phyloP scores from a whole-genome alignment of 2,113 vertebrate genomes.

The Tautogolabrus adspersus region DNA sequence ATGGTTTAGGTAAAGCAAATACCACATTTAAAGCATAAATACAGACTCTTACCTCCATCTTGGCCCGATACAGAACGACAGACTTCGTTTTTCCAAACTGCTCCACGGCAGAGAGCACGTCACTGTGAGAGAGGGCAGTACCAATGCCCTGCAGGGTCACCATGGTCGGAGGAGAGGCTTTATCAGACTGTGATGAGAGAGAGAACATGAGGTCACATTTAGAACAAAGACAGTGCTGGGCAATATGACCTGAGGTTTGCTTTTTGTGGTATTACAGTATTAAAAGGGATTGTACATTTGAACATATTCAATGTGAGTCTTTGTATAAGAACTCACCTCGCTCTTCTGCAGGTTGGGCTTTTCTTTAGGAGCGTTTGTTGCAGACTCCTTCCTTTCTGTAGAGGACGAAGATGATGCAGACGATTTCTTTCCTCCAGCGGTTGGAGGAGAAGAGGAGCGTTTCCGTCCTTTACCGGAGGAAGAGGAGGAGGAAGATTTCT shows the following conservation, averaged over 20 bases:
- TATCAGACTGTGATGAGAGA: neutral
- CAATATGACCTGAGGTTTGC: too few relatives aligned
- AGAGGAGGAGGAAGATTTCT: constrained; percentile 14
- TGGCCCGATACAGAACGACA: constrained; percentile 38
- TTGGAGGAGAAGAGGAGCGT: neutral
- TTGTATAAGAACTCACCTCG: neutral
- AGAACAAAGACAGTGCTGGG: too few relatives aligned
- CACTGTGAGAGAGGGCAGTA: neutral
- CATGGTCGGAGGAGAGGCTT: constrained; percentile 1
- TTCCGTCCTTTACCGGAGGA: constrained; percentile 36
- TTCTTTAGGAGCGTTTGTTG: neutral
- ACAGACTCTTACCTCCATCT: constrained; percentile 24
- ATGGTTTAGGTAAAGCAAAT: too few relatives aligned
- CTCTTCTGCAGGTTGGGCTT: neutral
- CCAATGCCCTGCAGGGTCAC: constrained; percentile 41
- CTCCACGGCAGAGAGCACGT: constrained; percentile 16
- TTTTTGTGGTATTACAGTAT: too few relatives aligned
- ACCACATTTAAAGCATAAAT: too few relatives aligned
- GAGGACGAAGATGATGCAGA: constrained; percentile 3
- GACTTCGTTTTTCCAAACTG: constrained; percentile 59
- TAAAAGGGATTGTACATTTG: too few relatives aligned
- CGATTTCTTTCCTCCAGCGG: neutral
- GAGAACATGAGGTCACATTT: neutral
- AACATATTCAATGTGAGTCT: too few relatives aligned
- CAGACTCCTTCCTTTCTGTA: neutral